Evolutionary conservation across 2,113 vertebrate genomes (phyloP), one percentile per base, ranked within the genome.

Genomic region (Thunnus maccoyii): DNA sequence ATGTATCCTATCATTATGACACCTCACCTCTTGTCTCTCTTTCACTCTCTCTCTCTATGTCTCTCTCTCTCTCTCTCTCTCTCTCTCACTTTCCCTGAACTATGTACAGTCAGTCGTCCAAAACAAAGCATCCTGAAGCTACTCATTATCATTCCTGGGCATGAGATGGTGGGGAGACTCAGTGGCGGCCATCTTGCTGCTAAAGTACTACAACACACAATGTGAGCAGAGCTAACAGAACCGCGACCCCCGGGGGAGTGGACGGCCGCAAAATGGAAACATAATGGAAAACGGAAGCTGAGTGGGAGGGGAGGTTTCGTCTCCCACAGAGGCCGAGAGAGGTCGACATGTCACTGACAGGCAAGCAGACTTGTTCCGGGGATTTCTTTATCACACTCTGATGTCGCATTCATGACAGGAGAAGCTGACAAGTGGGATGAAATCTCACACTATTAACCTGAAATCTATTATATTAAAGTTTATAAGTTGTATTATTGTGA

Each of bases 61-160:
- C 27, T 30, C 27, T 30, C 27, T 30, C 27, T 30, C 27, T 30
- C 56, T 67, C 50, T 13, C 12, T 4, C 16, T 62, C 46, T 57
- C 7, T 3, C 16, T 86, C 70, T 86, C 67, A 20, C 67, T 71
- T 72, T 64, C 64, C 83, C 74, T 60, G 20, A 72, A 55, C 63
- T 16, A 46, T 41, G n/a, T 18, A 20, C 58, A 62, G 83, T 61
- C 50, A 22, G 83, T 52, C 57, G 6, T 70, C 83, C 66, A 83
- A 85, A 90, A 85, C 85, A 82, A 86, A 82, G 64, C 66, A 3
- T 85, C 77, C 76, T 82, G 62, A 87, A 87, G 86, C 88, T 86
- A 60, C 86, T 91, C 76, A 88, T 92, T 89, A 87, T 91, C 89
- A 84, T 89, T 91, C 89, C 82, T 86, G 70, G 82, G 70, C 55